phyloP scores from a whole-genome alignment of 2,888 invertebrate species.

The Bursaphelenchus okinawaensis region DNA sequence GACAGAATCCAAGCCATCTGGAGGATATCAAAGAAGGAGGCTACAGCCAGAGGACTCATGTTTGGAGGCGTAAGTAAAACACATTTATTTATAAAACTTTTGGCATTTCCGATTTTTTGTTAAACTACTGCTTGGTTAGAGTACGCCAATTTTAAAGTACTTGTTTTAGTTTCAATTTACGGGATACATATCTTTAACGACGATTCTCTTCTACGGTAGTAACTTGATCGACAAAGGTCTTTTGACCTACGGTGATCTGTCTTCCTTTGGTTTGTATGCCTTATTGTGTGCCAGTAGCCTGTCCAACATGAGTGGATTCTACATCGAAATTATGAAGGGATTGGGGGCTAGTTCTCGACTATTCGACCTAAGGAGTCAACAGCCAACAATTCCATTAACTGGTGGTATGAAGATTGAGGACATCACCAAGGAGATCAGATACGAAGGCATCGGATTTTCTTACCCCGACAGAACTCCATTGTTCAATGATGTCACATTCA shows the following conservation, averaged over 20 bases:
- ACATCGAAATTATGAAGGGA: slow-evolving; percentile 85
- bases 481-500: slow-evolving; percentile 68
- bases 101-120: neutral
- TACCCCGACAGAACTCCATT: slow-evolving; percentile 68
- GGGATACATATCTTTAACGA: slow-evolving; percentile 50
- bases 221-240: slow-evolving; percentile 49
- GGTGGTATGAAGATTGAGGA: slow-evolving; percentile 60
- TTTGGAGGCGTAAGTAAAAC: slow-evolving; percentile 75
- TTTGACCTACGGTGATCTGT: slow-evolving; percentile 68
- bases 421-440: slow-evolving; percentile 70
- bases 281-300: slow-evolving; percentile 47
- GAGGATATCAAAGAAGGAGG: slow-evolving; percentile 76
- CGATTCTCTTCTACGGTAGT: slow-evolving; percentile 55
- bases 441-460: slow-evolving; percentile 71
- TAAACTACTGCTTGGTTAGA: neutral
- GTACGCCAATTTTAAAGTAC: neutral
- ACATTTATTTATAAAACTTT: slow-evolving; percentile 6
- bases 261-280: slow-evolving; percentile 87
- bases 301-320: slow-evolving; percentile 73
- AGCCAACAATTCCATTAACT: slow-evolving; percentile 71
- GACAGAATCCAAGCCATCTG: slow-evolving; percentile 70
- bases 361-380: slow-evolving; percentile 80
- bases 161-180: slow-evolving; percentile 48
- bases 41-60: slow-evolving; percentile 78
- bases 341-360: slow-evolving; percentile 82